Base-by-base conservation (phyloP, 2,888 invertebrate genomes). In the Brachynemurus nebulosus region DNA sequence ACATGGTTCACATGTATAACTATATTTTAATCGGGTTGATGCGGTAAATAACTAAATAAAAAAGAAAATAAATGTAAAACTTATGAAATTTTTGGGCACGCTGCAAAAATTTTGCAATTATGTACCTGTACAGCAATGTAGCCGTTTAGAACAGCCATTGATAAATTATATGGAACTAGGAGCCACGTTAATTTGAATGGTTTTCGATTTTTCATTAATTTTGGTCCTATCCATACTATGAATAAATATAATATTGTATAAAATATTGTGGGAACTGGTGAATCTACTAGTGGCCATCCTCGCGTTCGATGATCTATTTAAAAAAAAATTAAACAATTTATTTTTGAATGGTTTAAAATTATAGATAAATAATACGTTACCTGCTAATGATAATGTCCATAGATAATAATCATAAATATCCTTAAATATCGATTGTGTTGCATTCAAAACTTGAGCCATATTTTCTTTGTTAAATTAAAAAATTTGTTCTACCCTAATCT, bases 1-100 rank as follows among this genome's bases (percentile, higher is more conserved):
- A 52, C 89, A 86, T 2, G 88, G 86, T 60, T 91, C 85, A 59
- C 93, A 93, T 16, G 85, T 77, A 59, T 86, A 85, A 60, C 83
- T 88, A 60, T 92, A 92, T 48, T 78, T 71, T 46, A 86, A 65
- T 55, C 80, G 73, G 45, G 77, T 78, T 3, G 86, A 80, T 2
- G 84, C 82, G 14, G 79, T 72, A 4, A 85, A 64, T 46, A 86
- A 59, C 74, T 74, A 60, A 18, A 44, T 38, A 8, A 16, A 43
- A 59, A 60, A 49, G n/a, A 3, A 17, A 40, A 40, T 17, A 17
- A 19, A n/a, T 3, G 5, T 35, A 12, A 36, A 14, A 2, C 18
- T 17, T 17, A 36, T 14, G 16, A 36, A 14, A 6, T 36, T 17
- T 9, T 23, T 23, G 6, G 23, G 6, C 9, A 6, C 23, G 6